These are phyloP conservation scores for Oscheius sp. DNA, from an alignment of 1,140 invertebrate genomes.

Conservation along the genomic window DNA sequence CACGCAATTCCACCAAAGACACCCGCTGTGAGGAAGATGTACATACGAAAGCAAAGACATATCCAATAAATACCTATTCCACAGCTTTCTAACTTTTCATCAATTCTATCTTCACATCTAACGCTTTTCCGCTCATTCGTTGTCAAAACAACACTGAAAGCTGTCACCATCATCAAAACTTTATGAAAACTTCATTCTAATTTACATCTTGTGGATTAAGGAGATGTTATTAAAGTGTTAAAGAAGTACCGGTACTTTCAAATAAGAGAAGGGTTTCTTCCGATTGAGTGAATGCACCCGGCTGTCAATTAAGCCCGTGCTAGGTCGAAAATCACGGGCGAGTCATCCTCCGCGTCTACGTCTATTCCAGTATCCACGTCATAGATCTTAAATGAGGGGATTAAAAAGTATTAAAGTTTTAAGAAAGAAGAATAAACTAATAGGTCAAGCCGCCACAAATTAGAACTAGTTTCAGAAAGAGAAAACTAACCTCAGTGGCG, in stretches of 20 bases:
- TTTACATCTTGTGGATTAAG: not conserved
- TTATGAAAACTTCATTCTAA: no score
- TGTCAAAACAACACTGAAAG: no score
- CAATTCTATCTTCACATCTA: not conserved
- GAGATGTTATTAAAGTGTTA: not conserved
- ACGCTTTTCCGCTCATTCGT: no score
- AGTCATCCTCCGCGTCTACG: constrained; percentile 25
- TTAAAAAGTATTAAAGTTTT: not conserved
- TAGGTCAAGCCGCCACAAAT: not conserved
- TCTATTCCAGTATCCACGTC: constrained; percentile 1
- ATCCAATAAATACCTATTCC: not conserved
- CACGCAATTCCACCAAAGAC: not conserved
- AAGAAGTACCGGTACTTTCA: not conserved
- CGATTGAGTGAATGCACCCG: no score
- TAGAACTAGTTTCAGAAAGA: not conserved
- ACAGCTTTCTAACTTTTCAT: not conserved
- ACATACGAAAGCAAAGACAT: not conserved
- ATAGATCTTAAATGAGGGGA: constrained; percentile 1
- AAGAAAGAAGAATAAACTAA: not conserved
- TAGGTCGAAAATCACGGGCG: constrained; percentile 35
- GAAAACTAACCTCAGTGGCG: constrained; percentile 16
- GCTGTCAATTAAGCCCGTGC: constrained; percentile 5
- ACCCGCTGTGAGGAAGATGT: not conserved
- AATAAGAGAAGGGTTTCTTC: no score
- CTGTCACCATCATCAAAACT: no score